A percentile compares a stretch with the other conserved stretches of the same genome.
phyloP scores from a whole-genome alignment of 2,113 vertebrate species.

The Salvelinus sp. region DNA sequence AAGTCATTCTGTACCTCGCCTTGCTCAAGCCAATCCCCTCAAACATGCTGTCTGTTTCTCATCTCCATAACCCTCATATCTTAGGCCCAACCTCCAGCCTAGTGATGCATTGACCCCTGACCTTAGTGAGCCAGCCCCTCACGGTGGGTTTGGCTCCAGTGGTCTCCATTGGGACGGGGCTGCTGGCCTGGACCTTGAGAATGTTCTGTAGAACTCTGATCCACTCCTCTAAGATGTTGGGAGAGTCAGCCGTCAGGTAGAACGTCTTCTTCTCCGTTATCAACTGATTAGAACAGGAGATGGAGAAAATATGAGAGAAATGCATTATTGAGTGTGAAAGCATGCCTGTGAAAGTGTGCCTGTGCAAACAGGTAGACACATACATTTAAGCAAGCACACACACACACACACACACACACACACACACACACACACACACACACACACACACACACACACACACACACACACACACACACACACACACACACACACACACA shows the following conservation, averaged over 20 bases:
- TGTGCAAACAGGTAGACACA: not conserved
- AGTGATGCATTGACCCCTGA: conserved; percentile 47
- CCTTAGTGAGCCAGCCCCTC: conserved; percentile 89
- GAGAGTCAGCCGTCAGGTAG: conserved; percentile 87
- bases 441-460: too few relatives aligned
- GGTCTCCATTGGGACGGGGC: conserved; percentile 66
- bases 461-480: too few relatives aligned
- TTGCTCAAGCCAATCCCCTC: too few relatives aligned
- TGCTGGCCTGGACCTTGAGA: conserved; percentile 83
- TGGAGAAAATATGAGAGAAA: conserved; percentile 18
- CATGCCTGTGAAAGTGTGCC: not conserved
- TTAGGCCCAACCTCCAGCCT: too few relatives aligned
- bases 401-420: too few relatives aligned
- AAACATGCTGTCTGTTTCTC: too few relatives aligned
- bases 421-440: too few relatives aligned
- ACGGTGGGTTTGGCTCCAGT: conserved; percentile 76
- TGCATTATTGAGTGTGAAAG: not conserved
- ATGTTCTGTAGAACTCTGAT: conserved; percentile 86
- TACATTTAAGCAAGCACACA: too few relatives aligned
- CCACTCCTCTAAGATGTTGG: conserved; percentile 90
- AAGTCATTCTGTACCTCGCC: too few relatives aligned
- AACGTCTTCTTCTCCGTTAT: conserved; percentile 87
- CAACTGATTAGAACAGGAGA: conserved; percentile 66
- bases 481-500: too few relatives aligned
- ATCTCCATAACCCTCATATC: too few relatives aligned